Base-by-base conservation (phyloP, 2,888 invertebrate species). In the Tachina fera region DNA sequence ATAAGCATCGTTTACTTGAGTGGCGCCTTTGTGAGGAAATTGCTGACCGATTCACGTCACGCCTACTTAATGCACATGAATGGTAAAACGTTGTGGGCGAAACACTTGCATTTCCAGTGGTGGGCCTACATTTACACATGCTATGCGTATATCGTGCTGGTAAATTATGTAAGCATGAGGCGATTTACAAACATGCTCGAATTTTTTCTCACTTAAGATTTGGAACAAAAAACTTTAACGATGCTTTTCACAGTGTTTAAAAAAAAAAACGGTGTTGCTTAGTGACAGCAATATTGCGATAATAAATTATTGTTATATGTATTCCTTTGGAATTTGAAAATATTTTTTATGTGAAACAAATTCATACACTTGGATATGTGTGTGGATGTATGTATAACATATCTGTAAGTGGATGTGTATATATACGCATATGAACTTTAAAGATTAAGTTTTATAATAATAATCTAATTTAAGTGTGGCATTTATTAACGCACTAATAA, bases 101-200 rank as follows among this genome's bases (percentile, higher is more conserved):
- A 91, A 85, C 90, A 91, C 71, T 80, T 91, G 68, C 92, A 92
- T 87, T 90, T 92, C 87, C 92, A 92, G 74, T 91, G 91, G 90
- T 92, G 92, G 92, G 92, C 90, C 41, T 92, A 92, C 83, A 90
- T 92, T 51, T 92, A 92, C 83, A 90, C 91, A 70, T 91, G 90
- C 72, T 92, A 92, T 61, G 88, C 90, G 14, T 92, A 92, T 67
- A 61, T 90, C 31, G 84, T 92, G 49, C 83, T 92, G 63, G 89
- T 91, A 41, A 92, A 91, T 88, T 92, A 90, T 87, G 89, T 91
- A 16, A 89, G 81, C 68, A 88, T 91, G 88, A 88, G 89, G 8
- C 87, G 89, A 6, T 86, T 90, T 39, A 90, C 90, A 49, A 92
- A 92, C 70, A 82, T 92, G 43, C 88, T 92, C 9, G 92, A 92